Evolutionary conservation across 2,888 invertebrate genomes (phyloP).

Genomic region (Molanna angustata): DNA sequence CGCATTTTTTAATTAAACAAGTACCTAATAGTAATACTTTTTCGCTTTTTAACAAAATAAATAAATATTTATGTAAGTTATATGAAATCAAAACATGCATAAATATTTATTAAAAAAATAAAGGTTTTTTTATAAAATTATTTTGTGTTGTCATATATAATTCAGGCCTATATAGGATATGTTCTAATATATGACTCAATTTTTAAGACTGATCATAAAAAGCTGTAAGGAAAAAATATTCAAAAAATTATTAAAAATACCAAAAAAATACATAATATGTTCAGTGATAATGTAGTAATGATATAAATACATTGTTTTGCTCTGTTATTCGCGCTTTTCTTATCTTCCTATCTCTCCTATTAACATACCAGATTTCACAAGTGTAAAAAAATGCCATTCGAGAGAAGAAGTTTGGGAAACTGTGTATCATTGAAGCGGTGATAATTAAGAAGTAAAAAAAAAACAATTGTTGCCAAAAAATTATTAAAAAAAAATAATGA

Average conservation of each 20-base stretch:
- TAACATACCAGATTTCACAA: neutral
- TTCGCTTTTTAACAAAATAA: no score
- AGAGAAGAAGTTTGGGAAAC: slow-evolving; percentile 2
- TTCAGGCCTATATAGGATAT: slow-evolving; percentile 29
- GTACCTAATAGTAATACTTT: no score
- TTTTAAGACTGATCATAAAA: slow-evolving; percentile 56
- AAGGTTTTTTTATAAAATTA: no score
- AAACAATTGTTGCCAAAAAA: slow-evolving; percentile 51
- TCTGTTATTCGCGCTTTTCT: slow-evolving; percentile 29
- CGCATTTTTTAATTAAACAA: no score
- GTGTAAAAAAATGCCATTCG: slow-evolving; percentile 6
- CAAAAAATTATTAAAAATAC: slow-evolving; percentile 35
- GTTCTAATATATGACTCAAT: slow-evolving; percentile 50
- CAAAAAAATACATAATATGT: slow-evolving; percentile 21
- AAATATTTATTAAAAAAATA: no score
- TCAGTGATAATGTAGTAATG: slow-evolving; percentile 30
- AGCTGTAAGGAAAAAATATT: slow-evolving; percentile 37
- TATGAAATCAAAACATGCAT: no score
- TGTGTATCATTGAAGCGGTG: slow-evolving; percentile 21
- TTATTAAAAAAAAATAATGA: slow-evolving; percentile 26
- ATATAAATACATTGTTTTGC: no score
- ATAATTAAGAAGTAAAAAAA: slow-evolving; percentile 16
- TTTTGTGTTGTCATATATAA: neutral
- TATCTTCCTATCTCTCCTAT: slow-evolving; percentile 17
- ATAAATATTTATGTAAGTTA: no score